Evolutionary conservation across 2,888 invertebrate genomes (phyloP).

Genomic region (Mesochorus sp.): DNA sequence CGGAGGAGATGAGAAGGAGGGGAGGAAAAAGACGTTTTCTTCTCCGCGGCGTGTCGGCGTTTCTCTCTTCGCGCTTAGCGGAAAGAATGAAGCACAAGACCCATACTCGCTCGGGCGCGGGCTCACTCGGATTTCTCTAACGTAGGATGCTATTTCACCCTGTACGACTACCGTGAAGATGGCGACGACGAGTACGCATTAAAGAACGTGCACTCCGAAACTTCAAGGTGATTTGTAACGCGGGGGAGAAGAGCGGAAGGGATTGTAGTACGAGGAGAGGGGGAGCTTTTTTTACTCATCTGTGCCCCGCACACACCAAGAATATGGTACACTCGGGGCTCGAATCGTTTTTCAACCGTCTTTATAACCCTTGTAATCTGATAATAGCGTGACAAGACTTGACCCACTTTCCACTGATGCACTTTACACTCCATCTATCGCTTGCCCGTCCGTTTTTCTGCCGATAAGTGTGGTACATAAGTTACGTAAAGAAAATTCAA

Average conservation of each 20-base stretch:
- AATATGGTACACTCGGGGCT: not conserved
- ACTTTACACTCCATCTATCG: conserved; percentile 35
- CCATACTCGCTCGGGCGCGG: not conserved
- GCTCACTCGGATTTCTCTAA: conserved; percentile 41
- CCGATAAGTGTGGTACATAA: not conserved
- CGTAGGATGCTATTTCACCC: conserved; percentile 43
- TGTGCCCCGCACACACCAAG: not conserved
- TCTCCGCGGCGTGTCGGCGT: conserved; percentile 5
- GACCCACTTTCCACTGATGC: conserved; percentile 63
- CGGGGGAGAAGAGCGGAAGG: not conserved
- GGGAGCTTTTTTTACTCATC: conserved; percentile 7
- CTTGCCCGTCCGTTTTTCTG: conserved; percentile 16
- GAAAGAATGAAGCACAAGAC: conserved; percentile 23
- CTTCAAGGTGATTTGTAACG: conserved; percentile 62
- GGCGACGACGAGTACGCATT: conserved; percentile 55
- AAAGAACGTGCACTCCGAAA: conserved; percentile 59
- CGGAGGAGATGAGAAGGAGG: not conserved
- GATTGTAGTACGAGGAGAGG: not conserved
- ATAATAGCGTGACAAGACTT: conserved; percentile 65
- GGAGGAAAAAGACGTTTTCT: conserved; percentile 28
- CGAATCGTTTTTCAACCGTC: conserved; percentile 30
- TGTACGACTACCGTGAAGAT: conserved; percentile 27
- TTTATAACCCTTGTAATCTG: conserved; percentile 65
- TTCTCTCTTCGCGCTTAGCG: conserved; percentile 32
- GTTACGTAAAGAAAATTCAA: no score